Evolutionary conservation across 2,797 vertebrate species (phyloP), one percentile per base, ranked within the genome.

Genomic region (Coluber constrictor): DNA sequence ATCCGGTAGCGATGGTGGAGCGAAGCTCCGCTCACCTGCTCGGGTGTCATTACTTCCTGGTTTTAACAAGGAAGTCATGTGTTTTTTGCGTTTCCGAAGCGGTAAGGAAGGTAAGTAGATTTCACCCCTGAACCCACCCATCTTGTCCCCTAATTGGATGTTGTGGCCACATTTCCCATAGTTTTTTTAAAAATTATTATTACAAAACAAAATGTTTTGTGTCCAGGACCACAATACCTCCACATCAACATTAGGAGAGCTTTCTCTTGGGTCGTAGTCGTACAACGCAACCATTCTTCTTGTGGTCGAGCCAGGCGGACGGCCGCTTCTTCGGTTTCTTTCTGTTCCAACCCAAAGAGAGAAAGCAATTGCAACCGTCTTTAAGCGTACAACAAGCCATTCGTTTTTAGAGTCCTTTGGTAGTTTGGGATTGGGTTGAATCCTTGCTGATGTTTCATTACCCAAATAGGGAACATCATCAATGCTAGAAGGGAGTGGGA

Each of bases 211-310:
- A 57, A 37, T 1, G 16, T 32, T 59, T 27, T 90, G 29, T 18
- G 5, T 3, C 0, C 0, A 10, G 13, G 55, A 56, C 37, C 74
- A 79, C 74, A 79, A 47, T 98, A 99, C 99, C 99, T 99, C 99
- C 9, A 99, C 98, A 0, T 99, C 99, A 89, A 99, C 98, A n/a
- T 99, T 99, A 0, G 99, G 99, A 16, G 99, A 99, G 96, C 99
- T 99, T 93, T 99, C 99, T 90, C 99, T 94, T 0, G 99, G 99
- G 92, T 99, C 99, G 0, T 99, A 99, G 95, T 99, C 99, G 0
- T 99, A 99, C 70, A 99, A 98, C 0, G 99, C 99, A 94, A 99
- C 99, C 99, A 99, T 99, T 93, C 99, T 98, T 3, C 98, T 95
- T 0, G 99, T 99, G 0, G 97, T 95, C 94, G 97, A 96, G 0